Percentiles rank a stretch among this genome's conserved stretches.
Evolutionary conservation across 2,113 vertebrate species (phyloP).

Genomic region (Toxostoma redivivum): DNA sequence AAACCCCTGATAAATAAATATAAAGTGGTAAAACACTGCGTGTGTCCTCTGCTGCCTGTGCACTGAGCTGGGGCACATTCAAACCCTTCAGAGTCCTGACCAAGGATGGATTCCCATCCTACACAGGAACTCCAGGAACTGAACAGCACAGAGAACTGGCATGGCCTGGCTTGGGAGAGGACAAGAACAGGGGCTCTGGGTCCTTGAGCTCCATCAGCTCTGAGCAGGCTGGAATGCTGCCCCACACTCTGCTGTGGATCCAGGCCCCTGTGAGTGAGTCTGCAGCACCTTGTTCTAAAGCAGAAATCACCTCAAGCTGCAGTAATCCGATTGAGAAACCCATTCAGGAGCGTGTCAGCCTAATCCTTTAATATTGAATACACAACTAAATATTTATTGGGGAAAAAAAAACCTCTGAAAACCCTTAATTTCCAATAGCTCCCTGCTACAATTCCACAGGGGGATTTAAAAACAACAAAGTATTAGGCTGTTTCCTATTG

Average conservation of each 20-base stretch:
- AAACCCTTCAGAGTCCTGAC: neutral
- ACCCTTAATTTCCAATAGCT: constrained; percentile 27
- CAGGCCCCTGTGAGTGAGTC: neutral
- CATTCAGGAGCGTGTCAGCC: constrained; percentile 43
- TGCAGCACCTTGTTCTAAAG: constrained; percentile 2
- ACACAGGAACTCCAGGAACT: neutral
- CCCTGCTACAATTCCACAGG: constrained; percentile 12
- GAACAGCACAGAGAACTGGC: neutral
- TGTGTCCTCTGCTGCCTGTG: neutral
- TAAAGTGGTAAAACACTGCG: neutral
- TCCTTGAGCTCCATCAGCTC: neutral
- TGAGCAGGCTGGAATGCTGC: neutral
- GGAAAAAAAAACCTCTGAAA: neutral
- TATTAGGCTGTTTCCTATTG: neutral
- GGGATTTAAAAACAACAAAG: constrained; percentile 34
- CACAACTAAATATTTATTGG: constrained; percentile 50
- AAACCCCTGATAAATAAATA: neutral
- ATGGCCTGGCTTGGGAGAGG: neutral
- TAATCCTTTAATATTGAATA: constrained; percentile 63
- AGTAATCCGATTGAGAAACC: constrained; percentile 55
- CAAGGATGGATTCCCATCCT: neutral
- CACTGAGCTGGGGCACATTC: neutral
- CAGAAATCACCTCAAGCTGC: constrained; percentile 28
- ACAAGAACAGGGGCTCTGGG: neutral
- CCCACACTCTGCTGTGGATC: neutral